These are phyloP conservation scores for Oligia fasciuncula DNA, from an alignment of 2,888 invertebrate species.

Conservation along the genomic window DNA sequence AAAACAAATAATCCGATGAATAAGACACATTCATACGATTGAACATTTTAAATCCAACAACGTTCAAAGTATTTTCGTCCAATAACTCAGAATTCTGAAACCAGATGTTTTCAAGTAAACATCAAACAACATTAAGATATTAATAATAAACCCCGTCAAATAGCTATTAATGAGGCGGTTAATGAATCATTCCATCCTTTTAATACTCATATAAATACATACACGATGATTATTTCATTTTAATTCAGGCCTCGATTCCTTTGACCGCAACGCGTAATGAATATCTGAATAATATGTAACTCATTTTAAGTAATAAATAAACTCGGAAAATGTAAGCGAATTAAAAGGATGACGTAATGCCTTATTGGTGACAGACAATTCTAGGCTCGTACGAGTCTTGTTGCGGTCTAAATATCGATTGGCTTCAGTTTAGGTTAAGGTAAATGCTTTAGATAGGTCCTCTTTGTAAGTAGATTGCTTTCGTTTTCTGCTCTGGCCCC, in stretches of 20 bases:
- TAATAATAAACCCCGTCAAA: constrained; percentile 34
- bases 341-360: constrained; percentile 27
- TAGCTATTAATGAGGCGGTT: constrained; percentile 29
- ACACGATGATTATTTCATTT: constrained; percentile 38
- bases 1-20: constrained; percentile 8
- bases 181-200: constrained; percentile 38
- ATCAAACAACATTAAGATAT: constrained; percentile 27
- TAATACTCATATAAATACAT: constrained; percentile 13
- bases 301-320: constrained; percentile 15
- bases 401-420: constrained; percentile 30
- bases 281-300: constrained; percentile 18
- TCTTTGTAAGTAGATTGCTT: background rate
- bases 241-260: constrained; percentile 7
- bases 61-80: constrained; percentile 15
- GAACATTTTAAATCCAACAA: constrained; percentile 1
- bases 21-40: background rate
- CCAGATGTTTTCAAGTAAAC: constrained; percentile 26
- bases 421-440: constrained; percentile 1
- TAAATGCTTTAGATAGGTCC: background rate
- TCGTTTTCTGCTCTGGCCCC: background rate
- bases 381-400: constrained; percentile 3
- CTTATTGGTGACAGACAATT: constrained; percentile 18
- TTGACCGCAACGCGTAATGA: constrained; percentile 42
- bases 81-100: constrained; percentile 23
- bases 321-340: background rate